Evolutionary conservation across 2,888 invertebrate species (phyloP).

Genomic region (Agrypnus murinus): DNA sequence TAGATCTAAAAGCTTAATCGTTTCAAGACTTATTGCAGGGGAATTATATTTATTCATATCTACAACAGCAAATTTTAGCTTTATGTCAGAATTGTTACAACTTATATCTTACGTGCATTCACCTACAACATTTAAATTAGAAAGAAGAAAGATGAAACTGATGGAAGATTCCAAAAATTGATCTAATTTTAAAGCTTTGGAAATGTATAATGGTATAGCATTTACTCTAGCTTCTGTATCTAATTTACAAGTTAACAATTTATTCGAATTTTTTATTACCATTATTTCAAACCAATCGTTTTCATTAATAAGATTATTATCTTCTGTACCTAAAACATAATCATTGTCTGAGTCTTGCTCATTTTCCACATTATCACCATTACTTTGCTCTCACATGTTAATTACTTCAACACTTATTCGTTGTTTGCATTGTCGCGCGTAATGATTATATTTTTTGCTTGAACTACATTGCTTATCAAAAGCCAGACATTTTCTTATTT

Average conservation of each 20-base stretch:
- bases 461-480: not conserved
- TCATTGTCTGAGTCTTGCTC: not conserved
- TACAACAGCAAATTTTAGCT: too few species aligned
- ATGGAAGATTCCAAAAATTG: not conserved
- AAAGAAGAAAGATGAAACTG: not conserved
- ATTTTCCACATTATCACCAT: not conserved
- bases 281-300: conserved; percentile 11
- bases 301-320: not conserved
- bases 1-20: too few species aligned
- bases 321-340: not conserved
- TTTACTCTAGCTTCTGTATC: conserved; percentile 4
- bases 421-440: too few species aligned
- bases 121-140: not conserved
- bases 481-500: too few species aligned
- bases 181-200: not conserved
- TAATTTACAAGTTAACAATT: conserved; percentile 2
- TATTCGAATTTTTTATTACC: not conserved
- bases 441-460: too few species aligned
- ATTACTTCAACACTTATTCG: not conserved
- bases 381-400: not conserved
- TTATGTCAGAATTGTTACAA: not conserved
- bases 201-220: too few species aligned
- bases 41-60: too few species aligned
- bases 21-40: too few species aligned
- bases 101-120: too few species aligned